Base-by-base conservation (phyloP, 1,140 invertebrate genomes). In the Trichogramma pretiosum region DNA sequence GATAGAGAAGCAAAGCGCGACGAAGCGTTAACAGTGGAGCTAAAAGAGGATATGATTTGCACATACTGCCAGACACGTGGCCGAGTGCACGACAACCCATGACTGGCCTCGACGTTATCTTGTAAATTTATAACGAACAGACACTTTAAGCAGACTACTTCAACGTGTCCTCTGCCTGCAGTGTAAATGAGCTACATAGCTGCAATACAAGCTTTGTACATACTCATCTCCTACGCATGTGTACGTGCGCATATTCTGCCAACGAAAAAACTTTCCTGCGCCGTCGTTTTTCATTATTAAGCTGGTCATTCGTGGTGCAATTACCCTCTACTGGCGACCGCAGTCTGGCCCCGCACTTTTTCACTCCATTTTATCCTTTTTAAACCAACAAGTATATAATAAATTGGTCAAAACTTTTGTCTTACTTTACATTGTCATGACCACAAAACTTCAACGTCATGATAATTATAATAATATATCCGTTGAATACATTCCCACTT, bases 61-160 rank as follows among this genome's bases (percentile, higher is more conserved):
- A n/a, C n/a, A n/a, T n/a, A 32, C 36, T 22, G 18, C 36, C 4
- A 36, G 33, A 13, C 17, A 32, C 36, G n/a, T 16, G 13, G 32
- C 39, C 10, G 42, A 24, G 18, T 16, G 22, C 33, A 38, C 36
- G 42, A 36, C 7, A 38, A 23, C 23, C 39, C 22, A 18, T 23
- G 38, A 46, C 42, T 33, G 48, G 14, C 34, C 24, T 21, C 41
- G 33, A 22, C 32, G 22, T 43, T 16, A 41, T 26, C 44, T 34
- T 46, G 48, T 56, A 52, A 64, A 62, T 64, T 56, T 54, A 56
- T 64, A 62, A 64, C 54, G 50, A 58, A 54, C 40, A 45, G 36
- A 42, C 45, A 49, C 47, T 56, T 46, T 28, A 13, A 11, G 2
- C n/a, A n/a, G n/a, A n/a, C n/a, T n/a, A n/a, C n/a, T n/a, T n/a